A percentile compares a stretch with the other conserved stretches of the same genome.
phyloP scores from a whole-genome alignment of 2,888 invertebrate genomes.

The Callimorpha dominula region DNA sequence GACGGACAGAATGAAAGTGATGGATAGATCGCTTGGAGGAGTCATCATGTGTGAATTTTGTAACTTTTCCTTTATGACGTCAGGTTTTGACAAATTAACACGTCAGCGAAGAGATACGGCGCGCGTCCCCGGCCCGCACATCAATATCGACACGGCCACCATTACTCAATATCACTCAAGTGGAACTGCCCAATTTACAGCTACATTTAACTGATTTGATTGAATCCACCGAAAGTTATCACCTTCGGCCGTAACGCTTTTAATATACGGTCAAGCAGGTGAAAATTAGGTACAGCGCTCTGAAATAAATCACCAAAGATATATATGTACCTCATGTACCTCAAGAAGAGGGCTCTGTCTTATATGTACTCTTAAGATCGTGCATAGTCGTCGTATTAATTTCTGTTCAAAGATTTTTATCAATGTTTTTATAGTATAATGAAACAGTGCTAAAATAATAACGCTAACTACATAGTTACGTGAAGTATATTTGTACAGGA shows the following conservation, averaged over 20 bases:
- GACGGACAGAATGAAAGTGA: slow-evolving; percentile 30
- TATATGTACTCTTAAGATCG: background rate
- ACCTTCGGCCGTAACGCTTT: slow-evolving; percentile 52
- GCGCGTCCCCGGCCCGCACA: slow-evolving; percentile 69
- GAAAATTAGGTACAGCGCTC: slow-evolving; percentile 22
- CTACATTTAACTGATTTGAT: slow-evolving; percentile 85
- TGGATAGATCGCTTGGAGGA: slow-evolving; percentile 39
- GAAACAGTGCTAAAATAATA: background rate
- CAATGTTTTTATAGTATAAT: background rate
- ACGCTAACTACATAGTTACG: background rate
- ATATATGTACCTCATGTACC: background rate
- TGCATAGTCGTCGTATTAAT: background rate
- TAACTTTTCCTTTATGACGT: slow-evolving; percentile 76
- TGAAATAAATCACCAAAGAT: slow-evolving; percentile 7
- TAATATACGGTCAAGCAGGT: slow-evolving; percentile 52
- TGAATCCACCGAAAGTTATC: slow-evolving; percentile 79
- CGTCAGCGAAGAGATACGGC: slow-evolving; percentile 73
- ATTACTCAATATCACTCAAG: slow-evolving; percentile 84
- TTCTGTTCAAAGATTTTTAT: background rate
- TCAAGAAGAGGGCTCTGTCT: background rate
- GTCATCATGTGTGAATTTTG: slow-evolving; percentile 58
- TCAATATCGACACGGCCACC: slow-evolving; percentile 79
- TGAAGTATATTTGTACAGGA: background rate
- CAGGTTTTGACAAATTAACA: slow-evolving; percentile 81
- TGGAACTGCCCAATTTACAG: slow-evolving; percentile 85